Percentiles rank a stretch among this genome's conserved stretches.
Evolutionary conservation across 1,140 invertebrate species (phyloP).

Genomic region (Hydropsyche tenuis): DNA sequence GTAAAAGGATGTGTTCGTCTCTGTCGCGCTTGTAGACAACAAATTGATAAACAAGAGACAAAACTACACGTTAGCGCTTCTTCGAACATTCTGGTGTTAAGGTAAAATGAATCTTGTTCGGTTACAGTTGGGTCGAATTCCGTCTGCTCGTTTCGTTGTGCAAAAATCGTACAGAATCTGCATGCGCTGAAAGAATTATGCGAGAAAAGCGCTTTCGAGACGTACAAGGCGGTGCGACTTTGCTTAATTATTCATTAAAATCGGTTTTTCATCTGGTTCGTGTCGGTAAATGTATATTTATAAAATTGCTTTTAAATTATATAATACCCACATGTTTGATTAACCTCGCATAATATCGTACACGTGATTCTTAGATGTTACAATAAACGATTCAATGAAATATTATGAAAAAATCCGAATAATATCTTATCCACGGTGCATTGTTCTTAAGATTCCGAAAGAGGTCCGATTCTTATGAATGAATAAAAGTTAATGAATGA

Average conservation of each 20-base stretch:
- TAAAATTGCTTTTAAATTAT: too few species aligned
- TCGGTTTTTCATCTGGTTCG: too few species aligned
- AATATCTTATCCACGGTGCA: too few species aligned
- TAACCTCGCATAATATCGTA: too few species aligned
- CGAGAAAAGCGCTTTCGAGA: constrained; percentile 23
- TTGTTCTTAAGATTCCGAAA: too few species aligned
- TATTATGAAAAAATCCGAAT: too few species aligned
- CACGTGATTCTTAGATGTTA: too few species aligned
- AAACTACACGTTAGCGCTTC: constrained; percentile 20
- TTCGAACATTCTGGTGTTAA: constrained; percentile 40
- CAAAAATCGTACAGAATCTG: constrained; percentile 47
- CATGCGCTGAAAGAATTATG: constrained; percentile 45
- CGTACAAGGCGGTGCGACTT: background rate
- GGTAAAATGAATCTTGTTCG: constrained; percentile 46
- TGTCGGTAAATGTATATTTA: too few species aligned
- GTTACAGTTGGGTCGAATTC: background rate
- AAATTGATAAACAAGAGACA: background rate
- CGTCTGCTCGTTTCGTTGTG: background rate
- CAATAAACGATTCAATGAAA: too few species aligned
- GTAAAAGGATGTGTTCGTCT: background rate
- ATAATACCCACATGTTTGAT: too few species aligned
- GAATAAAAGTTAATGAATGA: too few species aligned
- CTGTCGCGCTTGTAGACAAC: background rate
- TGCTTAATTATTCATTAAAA: constrained; percentile 9
- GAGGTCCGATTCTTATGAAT: too few species aligned